Conservation (phyloP, 2,888 invertebrate species). For the Euzetes globulus region DNA sequence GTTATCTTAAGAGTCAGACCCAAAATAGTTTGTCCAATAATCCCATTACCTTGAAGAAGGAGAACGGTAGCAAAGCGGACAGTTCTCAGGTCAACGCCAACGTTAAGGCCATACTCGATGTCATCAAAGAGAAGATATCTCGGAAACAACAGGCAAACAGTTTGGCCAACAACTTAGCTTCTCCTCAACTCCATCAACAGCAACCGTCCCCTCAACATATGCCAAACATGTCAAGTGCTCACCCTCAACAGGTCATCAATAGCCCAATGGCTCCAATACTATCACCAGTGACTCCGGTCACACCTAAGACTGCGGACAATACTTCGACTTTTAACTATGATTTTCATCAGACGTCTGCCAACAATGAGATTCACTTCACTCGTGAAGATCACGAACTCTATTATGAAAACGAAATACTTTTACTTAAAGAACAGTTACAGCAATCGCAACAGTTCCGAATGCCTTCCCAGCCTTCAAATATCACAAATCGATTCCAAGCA, state of each 20-base stretch:
- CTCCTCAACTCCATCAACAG: slow-evolving; percentile 21
- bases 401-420: slow-evolving; percentile 4
- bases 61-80: background rate
- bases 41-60: background rate
- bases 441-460: slow-evolving; percentile 38
- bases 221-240: background rate
- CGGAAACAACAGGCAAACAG: slow-evolving; percentile 8
- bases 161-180: background rate
- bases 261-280: slow-evolving; percentile 27
- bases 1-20: slow-evolving; percentile 66
- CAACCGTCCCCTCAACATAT: slow-evolving; percentile 36
- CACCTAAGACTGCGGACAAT: slow-evolving; percentile 9
- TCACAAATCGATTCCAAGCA: background rate
- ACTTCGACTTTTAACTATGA: slow-evolving; percentile 33
- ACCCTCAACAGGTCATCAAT: background rate
- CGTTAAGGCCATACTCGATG: slow-evolving; percentile 15
- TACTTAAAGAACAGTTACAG: slow-evolving; percentile 30
- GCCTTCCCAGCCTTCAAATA: slow-evolving; percentile 36
- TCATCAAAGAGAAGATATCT: slow-evolving; percentile 20
- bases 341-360: slow-evolving; percentile 4
- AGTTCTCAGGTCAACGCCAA: slow-evolving; percentile 2
- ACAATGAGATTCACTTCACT: background rate
- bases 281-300: slow-evolving; percentile 33
- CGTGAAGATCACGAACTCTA: slow-evolving; percentile 16
- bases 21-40: slow-evolving; percentile 50